Conservation (phyloP, 2,113 vertebrate genomes). For the Mesitornis unicolor region DNA sequence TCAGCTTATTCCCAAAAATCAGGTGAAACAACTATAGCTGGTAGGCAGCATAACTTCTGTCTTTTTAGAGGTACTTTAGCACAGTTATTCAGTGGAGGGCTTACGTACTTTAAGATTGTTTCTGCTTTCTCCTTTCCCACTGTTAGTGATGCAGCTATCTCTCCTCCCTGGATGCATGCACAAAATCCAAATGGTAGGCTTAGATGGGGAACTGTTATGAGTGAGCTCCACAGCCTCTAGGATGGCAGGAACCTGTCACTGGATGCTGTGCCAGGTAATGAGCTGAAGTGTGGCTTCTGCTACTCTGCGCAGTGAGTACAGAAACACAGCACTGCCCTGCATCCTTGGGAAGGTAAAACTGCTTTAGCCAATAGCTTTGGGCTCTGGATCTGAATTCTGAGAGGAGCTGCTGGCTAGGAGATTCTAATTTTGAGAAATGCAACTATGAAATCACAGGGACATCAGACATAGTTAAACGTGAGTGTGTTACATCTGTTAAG, state of each 20-base stretch:
- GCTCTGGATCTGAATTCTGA: neutral
- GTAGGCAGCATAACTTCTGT: neutral
- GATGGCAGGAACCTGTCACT: neutral
- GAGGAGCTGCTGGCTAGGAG: neutral
- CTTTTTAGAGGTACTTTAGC: neutral
- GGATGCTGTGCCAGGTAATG: neutral
- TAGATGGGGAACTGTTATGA: neutral
- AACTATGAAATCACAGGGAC: neutral
- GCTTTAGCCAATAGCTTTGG: neutral
- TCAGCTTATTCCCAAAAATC: neutral
- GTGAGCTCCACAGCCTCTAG: neutral
- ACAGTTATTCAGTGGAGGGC: neutral
- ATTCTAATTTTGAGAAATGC: neutral
- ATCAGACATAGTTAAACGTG: neutral
- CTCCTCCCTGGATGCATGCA: neutral
- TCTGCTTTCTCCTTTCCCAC: neutral
- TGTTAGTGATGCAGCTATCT: neutral
- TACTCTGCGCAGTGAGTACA: neutral
- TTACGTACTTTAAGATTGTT: neutral
- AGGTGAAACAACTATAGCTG: neutral
- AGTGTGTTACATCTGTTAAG: neutral
- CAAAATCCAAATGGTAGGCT: neutral
- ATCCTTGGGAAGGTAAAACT: neutral
- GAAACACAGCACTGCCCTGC: neutral
- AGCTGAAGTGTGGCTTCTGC: neutral